Conservation (phyloP, 2,888 invertebrate genomes). For the Oasisia sp. region DNA sequence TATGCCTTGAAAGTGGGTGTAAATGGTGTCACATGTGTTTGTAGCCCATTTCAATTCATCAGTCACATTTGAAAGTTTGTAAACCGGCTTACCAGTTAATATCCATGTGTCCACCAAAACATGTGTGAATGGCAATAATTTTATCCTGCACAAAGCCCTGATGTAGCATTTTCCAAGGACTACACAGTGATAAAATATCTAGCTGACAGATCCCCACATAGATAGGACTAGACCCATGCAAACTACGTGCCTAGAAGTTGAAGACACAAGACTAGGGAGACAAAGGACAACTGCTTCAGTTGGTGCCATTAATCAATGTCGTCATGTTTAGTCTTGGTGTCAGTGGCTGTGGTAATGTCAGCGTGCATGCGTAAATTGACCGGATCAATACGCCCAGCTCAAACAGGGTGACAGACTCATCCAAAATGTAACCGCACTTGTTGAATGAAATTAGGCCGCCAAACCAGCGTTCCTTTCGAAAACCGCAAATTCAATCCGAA, state of each 20-base stretch:
- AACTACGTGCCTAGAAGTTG: background rate
- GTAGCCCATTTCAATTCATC: too few species aligned
- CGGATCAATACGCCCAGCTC: background rate
- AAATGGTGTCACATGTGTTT: too few species aligned
- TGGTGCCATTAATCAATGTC: background rate
- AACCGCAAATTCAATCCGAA: background rate
- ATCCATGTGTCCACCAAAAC: too few species aligned
- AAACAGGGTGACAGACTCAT: background rate
- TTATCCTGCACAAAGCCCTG: too few species aligned
- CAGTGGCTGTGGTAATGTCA: background rate
- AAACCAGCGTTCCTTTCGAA: background rate
- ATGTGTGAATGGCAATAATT: too few species aligned
- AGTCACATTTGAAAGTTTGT: too few species aligned
- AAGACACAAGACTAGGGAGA: background rate
- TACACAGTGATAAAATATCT: background rate
- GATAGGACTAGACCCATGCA: background rate
- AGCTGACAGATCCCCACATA: background rate
- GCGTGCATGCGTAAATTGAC: background rate
- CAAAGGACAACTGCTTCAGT: background rate
- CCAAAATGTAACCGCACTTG: background rate
- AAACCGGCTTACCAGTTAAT: too few species aligned
- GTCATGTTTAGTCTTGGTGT: background rate
- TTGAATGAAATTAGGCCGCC: slow-evolving; percentile 2
- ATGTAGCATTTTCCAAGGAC: background rate
- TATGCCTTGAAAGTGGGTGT: too few species aligned